Percentiles rank a stretch among this genome's conserved stretches.
These are phyloP conservation scores for Conus betulinus DNA, from an alignment of 1,140 invertebrate species.

Conservation along the genomic window DNA sequence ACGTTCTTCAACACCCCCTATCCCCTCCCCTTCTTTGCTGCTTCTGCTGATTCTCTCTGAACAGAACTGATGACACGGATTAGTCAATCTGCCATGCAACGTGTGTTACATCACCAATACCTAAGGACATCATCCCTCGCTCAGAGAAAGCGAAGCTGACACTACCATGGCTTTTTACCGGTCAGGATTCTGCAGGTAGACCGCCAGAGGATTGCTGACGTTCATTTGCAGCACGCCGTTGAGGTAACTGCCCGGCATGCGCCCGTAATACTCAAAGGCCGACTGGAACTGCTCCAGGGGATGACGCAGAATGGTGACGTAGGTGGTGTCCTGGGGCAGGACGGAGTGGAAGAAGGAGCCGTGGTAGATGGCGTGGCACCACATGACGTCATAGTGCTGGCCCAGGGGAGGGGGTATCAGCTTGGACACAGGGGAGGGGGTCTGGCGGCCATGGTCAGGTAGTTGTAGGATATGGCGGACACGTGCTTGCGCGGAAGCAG, in stretches of 20 bases:
- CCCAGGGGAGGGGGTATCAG: slow-evolving; percentile 34
- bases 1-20: too few relatives aligned
- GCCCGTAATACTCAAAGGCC: slow-evolving; percentile 51
- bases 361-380: slow-evolving; percentile 58
- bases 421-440: slow-evolving; percentile 1
- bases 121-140: too few relatives aligned
- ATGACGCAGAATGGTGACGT: slow-evolving; percentile 55
- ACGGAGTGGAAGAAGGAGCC: slow-evolving; percentile 40
- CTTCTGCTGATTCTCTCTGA: too few relatives aligned
- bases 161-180: neutral
- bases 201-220: slow-evolving; percentile 40
- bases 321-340: slow-evolving; percentile 47
- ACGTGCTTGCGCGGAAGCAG: slow-evolving; percentile 51
- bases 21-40: too few relatives aligned
- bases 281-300: slow-evolving; percentile 58
- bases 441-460: slow-evolving; percentile 49
- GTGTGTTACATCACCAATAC: too few relatives aligned
- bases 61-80: too few relatives aligned
- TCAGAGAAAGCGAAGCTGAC: too few relatives aligned
- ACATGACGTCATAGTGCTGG: slow-evolving; percentile 52
- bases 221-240: slow-evolving; percentile 32
- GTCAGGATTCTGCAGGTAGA: slow-evolving; percentile 44
- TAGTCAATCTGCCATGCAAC: too few relatives aligned
- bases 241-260: slow-evolving; percentile 14
- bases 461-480: slow-evolving; percentile 46